These are phyloP conservation scores for Eupeodes luniger DNA, from an alignment of 2,888 invertebrate genomes.

Conservation along the genomic window DNA sequence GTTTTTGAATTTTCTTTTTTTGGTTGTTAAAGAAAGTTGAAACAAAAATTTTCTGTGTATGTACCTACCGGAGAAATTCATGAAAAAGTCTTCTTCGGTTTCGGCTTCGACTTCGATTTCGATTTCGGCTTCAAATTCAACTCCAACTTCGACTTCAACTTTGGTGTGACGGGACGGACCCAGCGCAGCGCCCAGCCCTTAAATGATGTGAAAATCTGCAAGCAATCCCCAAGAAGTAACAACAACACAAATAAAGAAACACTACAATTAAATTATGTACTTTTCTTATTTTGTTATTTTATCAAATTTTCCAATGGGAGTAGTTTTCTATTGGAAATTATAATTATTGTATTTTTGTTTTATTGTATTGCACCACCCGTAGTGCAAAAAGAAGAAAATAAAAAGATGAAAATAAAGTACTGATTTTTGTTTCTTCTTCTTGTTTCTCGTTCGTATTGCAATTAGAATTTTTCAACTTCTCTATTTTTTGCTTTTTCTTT, in stretches of 20 bases:
- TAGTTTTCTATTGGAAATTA: constrained; percentile 38
- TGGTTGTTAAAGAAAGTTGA: constrained; percentile 33
- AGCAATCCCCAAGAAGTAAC: constrained; percentile 55
- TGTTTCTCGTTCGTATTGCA: constrained; percentile 32
- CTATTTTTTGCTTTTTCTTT: constrained; percentile 9
- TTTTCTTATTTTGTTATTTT: constrained; percentile 27
- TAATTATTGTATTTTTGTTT: neutral
- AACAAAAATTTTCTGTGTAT: constrained; percentile 79
- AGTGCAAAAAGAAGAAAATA: constrained; percentile 36
- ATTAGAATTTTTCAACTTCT: constrained; percentile 29
- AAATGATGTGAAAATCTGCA: constrained; percentile 68
- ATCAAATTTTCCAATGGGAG: neutral
- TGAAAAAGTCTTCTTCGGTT: constrained; percentile 77
- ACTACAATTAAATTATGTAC: constrained; percentile 60
- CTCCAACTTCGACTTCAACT: constrained; percentile 18
- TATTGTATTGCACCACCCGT: constrained; percentile 38
- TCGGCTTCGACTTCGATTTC: constrained; percentile 18
- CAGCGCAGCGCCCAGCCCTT: constrained; percentile 83
- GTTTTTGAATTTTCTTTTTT: constrained; percentile 43
- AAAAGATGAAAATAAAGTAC: constrained; percentile 31
- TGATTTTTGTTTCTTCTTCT: constrained; percentile 44
- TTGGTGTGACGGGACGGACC: constrained; percentile 77
- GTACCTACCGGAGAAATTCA: constrained; percentile 84
- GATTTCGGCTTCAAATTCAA: constrained; percentile 10
- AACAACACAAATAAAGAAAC: constrained; percentile 46